Evolutionary conservation across 2,888 invertebrate species (phyloP).

Genomic region (Agrochola macilenta): DNA sequence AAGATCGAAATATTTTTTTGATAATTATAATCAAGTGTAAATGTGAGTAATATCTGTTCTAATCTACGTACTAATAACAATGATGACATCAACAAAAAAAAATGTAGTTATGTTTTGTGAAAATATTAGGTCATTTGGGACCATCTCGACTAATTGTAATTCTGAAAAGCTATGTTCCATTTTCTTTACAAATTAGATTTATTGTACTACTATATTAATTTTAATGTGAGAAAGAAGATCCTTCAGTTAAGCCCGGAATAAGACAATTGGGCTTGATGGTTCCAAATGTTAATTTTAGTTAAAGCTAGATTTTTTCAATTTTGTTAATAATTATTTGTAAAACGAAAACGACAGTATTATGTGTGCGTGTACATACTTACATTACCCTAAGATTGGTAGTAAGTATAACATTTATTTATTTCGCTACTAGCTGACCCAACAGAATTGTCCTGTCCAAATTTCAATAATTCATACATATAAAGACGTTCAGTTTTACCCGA

Average conservation of each 20-base stretch:
- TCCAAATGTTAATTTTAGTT: conserved; percentile 4
- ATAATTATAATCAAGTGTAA: conserved; percentile 19
- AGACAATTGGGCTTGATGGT: neutral
- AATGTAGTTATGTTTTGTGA: neutral
- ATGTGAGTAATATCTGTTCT: conserved; percentile 15
- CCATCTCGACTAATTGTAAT: neutral
- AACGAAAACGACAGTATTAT: conserved; percentile 64
- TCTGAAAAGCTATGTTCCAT: neutral
- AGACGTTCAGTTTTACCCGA: neutral
- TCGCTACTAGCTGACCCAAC: neutral
- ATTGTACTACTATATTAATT: neutral
- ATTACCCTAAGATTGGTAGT: conserved; percentile 8
- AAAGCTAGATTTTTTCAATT: neutral
- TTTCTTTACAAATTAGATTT: conserved; percentile 6
- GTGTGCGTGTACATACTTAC: neutral
- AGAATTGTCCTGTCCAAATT: neutral
- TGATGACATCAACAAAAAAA: neutral
- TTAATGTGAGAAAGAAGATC: neutral
- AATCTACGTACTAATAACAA: conserved; percentile 12
- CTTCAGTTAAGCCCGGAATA: neutral
- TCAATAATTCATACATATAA: neutral
- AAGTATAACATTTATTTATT: neutral
- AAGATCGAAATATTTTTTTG: neutral
- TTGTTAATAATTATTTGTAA: neutral
- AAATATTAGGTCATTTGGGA: neutral